A percentile compares a stretch with the other conserved stretches of the same genome.
phyloP scores from a whole-genome alignment of 1,140 invertebrate genomes.

The Idris sp. region DNA sequence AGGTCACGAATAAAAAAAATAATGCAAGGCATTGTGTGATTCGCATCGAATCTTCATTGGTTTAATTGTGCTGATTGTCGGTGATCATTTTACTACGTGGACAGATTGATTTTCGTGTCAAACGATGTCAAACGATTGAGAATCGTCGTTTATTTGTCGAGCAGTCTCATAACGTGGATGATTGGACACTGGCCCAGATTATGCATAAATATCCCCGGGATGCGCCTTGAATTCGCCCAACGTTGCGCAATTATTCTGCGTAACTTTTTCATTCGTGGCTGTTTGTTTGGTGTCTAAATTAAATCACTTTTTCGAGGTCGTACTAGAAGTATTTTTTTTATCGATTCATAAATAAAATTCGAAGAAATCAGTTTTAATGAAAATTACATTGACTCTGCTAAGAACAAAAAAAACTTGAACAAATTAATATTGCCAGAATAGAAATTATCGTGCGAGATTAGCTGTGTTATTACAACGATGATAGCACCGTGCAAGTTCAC shows the following conservation, averaged over 20 bases:
- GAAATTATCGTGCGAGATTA: conserved; percentile 71
- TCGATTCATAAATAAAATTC: too few relatives aligned
- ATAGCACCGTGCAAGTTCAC: conserved; percentile 52
- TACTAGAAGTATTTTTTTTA: too few relatives aligned
- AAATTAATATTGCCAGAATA: conserved; percentile 69
- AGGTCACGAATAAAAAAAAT: conserved; percentile 47
- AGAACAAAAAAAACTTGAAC: too few relatives aligned
- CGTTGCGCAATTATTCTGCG: conserved; percentile 1
- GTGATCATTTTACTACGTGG: conserved; percentile 76
- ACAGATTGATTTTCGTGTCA: conserved; percentile 77
- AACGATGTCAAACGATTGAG: conserved; percentile 75
- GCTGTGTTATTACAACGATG: conserved; percentile 66
- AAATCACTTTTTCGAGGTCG: too few relatives aligned
- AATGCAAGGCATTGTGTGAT: conserved; percentile 35
- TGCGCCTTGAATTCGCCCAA: conserved; percentile 25
- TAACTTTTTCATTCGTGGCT: conserved; percentile 2
- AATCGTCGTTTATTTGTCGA: conserved; percentile 75
- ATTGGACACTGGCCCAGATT: conserved; percentile 68
- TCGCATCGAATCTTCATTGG: conserved; percentile 73
- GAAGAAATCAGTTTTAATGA: too few relatives aligned
- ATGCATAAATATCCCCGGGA: conserved; percentile 45
- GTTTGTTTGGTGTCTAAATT: too few relatives aligned
- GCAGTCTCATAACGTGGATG: conserved; percentile 63
- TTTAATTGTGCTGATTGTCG: conserved; percentile 73
- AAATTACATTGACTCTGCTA: too few relatives aligned